Base-by-base conservation (phyloP, 2,888 invertebrate genomes). In the Liopterus haemorrhoidalis region DNA sequence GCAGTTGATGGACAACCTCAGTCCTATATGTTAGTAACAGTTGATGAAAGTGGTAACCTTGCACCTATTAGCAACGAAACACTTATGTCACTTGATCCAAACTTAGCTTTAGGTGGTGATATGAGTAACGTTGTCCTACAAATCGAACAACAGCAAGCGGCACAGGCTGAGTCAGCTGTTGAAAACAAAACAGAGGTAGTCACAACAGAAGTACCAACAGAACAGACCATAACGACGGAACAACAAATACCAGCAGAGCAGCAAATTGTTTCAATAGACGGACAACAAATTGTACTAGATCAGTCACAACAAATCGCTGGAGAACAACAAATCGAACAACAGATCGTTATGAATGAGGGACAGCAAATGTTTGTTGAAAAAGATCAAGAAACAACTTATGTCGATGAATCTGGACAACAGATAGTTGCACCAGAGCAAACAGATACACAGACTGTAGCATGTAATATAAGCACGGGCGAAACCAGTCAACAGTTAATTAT, bases 31-130 rank as follows among this genome's bases (percentile, higher is more conserved):
- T 70, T 86, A 21, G 82, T 86, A 49, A 73, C 78, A 1, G 70
- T 82, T n/a, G 81, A 82, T 55, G 82, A 83, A 53, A 76, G 78
- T 42, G 80, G 84, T 30, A 79, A 79, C 32, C 73, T 82, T 41
- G 80, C 80, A 14, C 82, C 84, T 0, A 72, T 86, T 27, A 84
- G 85, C 61, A 81, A 82, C 57, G 80, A 80, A 47, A 75, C 81
- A 3, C 64, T 82, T 31, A 73, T 82, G 67, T 70, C 73, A 1
- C 56, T 74, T 28, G 74, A 74, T 61, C 72, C 74, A 1, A 73
- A 69, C 55, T 58, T 74, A 20, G 68, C 66, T 27, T 61, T 69
- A 27, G 69, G 71, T 8, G 70, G 68, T 2, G 70, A 70, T 47
- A 54, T 74, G 4, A 70, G 70, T 39, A 75, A 74, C 51, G 68